Evolutionary conservation across 2,113 vertebrate genomes (phyloP).

Genomic region (Arenaria interpres): DNA sequence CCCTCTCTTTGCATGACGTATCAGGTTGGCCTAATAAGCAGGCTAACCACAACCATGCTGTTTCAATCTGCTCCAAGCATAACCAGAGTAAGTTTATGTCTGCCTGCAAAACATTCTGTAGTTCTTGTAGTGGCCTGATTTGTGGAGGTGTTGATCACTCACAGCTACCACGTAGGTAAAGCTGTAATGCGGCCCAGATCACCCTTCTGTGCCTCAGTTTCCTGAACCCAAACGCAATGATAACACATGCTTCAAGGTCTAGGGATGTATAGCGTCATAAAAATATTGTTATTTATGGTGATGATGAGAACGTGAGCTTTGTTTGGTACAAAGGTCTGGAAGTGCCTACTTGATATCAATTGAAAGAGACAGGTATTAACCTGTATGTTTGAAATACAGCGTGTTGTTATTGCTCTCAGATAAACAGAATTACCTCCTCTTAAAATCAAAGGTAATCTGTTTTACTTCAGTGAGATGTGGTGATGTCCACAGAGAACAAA

Average conservation of each 20-base stretch:
- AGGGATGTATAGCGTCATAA: neutral
- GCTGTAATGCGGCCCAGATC: neutral
- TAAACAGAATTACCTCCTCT: slow-evolving; percentile 29
- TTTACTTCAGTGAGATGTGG: slow-evolving; percentile 12
- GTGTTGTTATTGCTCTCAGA: slow-evolving; percentile 6
- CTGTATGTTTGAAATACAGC: neutral
- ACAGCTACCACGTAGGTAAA: neutral
- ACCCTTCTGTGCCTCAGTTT: slow-evolving; percentile 15
- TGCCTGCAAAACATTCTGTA: neutral
- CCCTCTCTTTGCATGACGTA: neutral
- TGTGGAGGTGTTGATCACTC: neutral
- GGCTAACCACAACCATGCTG: neutral
- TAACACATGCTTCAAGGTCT: neutral
- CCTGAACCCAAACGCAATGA: neutral
- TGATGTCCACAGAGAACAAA: slow-evolving; percentile 32
- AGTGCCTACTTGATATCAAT: neutral
- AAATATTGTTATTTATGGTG: neutral
- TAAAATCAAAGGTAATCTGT: slow-evolving; percentile 28
- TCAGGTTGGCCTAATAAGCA: neutral
- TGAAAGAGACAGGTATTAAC: neutral
- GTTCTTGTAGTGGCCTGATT: neutral
- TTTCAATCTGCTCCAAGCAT: neutral
- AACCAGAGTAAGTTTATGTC: neutral
- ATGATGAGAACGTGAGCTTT: neutral
- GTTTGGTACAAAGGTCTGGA: neutral